Evolutionary conservation across 1,140 invertebrate genomes (phyloP).

Genomic region (Berghia stephanieae): DNA sequence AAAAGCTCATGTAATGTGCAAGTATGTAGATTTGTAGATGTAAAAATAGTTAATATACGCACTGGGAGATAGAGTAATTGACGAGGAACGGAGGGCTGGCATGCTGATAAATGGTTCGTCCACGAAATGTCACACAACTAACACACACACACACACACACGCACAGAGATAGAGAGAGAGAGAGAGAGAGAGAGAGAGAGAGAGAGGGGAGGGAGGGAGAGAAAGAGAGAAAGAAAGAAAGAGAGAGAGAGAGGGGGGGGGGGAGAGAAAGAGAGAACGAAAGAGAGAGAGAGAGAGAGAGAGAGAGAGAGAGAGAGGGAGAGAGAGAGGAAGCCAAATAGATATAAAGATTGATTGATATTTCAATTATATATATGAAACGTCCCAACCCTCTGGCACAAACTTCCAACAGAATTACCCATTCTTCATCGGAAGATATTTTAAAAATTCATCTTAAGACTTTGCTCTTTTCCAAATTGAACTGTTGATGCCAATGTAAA

Average conservation of each 20-base stretch:
- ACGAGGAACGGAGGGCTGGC: no score
- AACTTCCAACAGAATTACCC: no score
- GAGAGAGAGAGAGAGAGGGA: conserved; percentile 6
- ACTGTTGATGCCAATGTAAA: not conserved
- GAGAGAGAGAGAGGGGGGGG: not conserved
- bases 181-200: not conserved
- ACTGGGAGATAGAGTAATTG: no score
- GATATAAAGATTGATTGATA: not conserved
- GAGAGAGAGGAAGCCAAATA: not conserved
- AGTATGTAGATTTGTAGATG: no score
- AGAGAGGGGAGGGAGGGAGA: not conserved
- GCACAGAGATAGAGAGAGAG: no score
- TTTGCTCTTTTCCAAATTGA: not conserved
- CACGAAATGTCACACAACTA: no score
- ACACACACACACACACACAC: no score
- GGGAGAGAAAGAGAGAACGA: not conserved
- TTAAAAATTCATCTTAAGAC: not conserved
- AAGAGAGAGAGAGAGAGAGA: not conserved
- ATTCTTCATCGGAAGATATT: not conserved
- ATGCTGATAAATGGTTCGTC: no score
- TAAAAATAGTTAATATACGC: no score
- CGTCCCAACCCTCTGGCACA: no score
- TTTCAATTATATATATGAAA: not conserved
- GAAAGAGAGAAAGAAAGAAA: not conserved
- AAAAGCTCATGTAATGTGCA: no score